phyloP scores from a whole-genome alignment of 2,113 vertebrate species.

The Pseudorasbora parva region DNA sequence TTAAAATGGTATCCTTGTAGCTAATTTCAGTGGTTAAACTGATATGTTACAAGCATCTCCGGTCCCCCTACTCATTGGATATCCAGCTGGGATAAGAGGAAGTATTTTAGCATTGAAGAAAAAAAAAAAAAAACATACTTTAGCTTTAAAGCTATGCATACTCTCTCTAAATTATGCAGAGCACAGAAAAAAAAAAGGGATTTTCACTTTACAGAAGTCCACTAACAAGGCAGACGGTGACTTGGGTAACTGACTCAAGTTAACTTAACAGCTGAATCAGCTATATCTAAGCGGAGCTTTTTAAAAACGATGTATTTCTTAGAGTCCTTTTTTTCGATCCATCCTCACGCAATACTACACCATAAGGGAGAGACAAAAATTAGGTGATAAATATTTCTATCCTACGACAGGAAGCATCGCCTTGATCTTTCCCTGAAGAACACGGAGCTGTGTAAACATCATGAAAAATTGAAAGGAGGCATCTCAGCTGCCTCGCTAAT shows the following conservation, averaged over 20 bases:
- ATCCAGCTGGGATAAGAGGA: background rate
- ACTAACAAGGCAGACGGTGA: background rate
- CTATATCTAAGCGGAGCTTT: background rate
- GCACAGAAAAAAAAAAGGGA: background rate
- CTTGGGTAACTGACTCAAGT: background rate
- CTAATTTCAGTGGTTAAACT: background rate
- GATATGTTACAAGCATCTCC: background rate
- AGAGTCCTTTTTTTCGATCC: constrained; percentile 2
- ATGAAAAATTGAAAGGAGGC: constrained; percentile 81
- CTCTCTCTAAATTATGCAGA: constrained; percentile 1
- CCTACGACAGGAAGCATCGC: constrained; percentile 64
- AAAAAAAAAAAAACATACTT: background rate
- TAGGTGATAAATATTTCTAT: constrained; percentile 57
- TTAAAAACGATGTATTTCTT: constrained; percentile 7
- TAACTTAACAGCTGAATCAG: constrained; percentile 25
- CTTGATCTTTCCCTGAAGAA: constrained; percentile 77
- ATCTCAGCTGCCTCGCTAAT: constrained; percentile 75
- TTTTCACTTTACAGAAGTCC: background rate
- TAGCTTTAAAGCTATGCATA: constrained; percentile 1
- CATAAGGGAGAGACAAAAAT: constrained; percentile 8
- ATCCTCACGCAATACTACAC: too few species aligned
- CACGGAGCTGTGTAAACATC: constrained; percentile 81
- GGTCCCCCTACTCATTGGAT: background rate
- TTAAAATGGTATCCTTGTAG: background rate
- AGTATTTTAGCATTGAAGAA: background rate